These are phyloP conservation scores for Phyllotreta cruciferae DNA, from an alignment of 2,888 invertebrate species.

Conservation along the genomic window DNA sequence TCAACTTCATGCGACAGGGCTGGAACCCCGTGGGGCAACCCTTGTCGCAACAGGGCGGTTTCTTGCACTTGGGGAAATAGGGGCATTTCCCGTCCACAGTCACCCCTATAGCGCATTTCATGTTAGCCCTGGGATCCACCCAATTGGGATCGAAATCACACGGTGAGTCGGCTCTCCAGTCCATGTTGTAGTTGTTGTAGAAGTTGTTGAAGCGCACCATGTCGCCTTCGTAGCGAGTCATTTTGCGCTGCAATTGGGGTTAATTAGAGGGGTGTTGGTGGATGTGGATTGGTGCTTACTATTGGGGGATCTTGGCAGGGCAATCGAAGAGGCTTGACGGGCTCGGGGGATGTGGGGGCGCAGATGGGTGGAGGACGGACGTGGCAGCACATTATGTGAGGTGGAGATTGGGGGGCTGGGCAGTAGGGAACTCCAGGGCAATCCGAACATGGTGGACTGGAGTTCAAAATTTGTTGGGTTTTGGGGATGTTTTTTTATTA, in stretches of 20 bases:
- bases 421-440: no score
- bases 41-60: conserved; percentile 30
- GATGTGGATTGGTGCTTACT: neutral
- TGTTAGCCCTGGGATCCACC: conserved; percentile 5
- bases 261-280: neutral
- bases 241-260: neutral
- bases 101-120: conserved; percentile 39
- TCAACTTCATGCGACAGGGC: conserved; percentile 55
- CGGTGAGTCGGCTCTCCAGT: conserved; percentile 41
- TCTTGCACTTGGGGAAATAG: conserved; percentile 31
- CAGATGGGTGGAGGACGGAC: conserved; percentile 51
- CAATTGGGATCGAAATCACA: conserved; percentile 4
- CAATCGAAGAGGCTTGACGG: conserved; percentile 52
- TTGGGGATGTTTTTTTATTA: no score
- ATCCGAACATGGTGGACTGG: no score
- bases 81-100: conserved; percentile 51
- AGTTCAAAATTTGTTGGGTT: no score
- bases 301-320: conserved; percentile 33
- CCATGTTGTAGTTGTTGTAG: conserved; percentile 54
- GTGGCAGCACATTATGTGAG: conserved; percentile 45
- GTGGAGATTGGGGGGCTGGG: conserved; percentile 8
- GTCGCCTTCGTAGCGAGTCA: conserved; percentile 8
- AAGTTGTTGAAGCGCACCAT: conserved; percentile 42
- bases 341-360: conserved; percentile 51
- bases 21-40: conserved; percentile 58